Percentiles rank a stretch among this genome's conserved stretches.
Conservation (phyloP, 2,113 vertebrate species). For the Protobothrops mucrosquamatus region DNA sequence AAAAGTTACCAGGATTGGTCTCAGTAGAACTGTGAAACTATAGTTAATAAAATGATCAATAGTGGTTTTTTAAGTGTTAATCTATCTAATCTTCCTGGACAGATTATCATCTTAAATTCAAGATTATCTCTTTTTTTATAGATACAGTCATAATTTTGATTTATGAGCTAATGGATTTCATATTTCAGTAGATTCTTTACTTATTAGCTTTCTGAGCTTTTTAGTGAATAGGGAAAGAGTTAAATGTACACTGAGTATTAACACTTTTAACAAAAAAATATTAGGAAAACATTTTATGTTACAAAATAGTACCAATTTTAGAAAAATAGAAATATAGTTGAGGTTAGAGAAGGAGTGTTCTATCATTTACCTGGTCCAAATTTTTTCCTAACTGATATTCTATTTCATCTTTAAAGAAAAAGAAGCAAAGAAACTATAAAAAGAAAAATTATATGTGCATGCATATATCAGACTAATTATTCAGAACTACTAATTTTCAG, state of each 20-base stretch:
- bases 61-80: not conserved
- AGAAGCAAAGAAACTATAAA: not conserved
- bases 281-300: not conserved
- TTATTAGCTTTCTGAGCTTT: not conserved
- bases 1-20: not conserved
- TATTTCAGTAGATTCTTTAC: not conserved
- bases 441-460: not conserved
- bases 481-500: constrained; percentile 2
- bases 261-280: not conserved
- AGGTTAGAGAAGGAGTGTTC: not conserved
- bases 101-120: not conserved
- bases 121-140: not conserved
- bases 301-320: not conserved
- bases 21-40: not conserved
- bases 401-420: not conserved
- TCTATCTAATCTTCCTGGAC: not conserved
- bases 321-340: not conserved
- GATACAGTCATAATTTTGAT: not conserved
- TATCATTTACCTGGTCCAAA: not conserved
- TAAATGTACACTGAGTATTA: not conserved
- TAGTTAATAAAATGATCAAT: not conserved
- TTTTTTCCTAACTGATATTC: not conserved
- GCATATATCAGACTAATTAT: not conserved
- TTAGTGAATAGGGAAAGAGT: not conserved
- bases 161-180: not conserved